These are phyloP conservation scores for Phycodurus eques DNA, from an alignment of 2,113 vertebrate species.

Conservation along the genomic window DNA sequence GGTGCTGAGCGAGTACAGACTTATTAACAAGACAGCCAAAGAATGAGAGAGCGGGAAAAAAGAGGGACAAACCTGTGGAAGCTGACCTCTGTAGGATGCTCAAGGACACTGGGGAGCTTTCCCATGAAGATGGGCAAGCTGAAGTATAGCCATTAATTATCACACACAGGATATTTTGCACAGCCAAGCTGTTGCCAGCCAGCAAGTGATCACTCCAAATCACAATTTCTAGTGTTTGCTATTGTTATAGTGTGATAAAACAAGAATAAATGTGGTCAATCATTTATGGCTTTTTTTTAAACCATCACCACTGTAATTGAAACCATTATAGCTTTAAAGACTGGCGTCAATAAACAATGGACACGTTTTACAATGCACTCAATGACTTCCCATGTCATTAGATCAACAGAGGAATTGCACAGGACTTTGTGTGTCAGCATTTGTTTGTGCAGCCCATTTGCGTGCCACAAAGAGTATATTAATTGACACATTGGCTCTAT, in stretches of 20 bases:
- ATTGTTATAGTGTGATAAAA: neutral
- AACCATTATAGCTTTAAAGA: conserved; percentile 20
- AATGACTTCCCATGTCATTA: conserved; percentile 49
- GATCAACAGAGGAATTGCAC: conserved; percentile 25
- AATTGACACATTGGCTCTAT: conserved; percentile 56
- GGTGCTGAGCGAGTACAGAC: conserved; percentile 28
- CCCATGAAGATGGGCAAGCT: conserved; percentile 21
- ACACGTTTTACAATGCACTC: conserved; percentile 30
- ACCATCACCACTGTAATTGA: conserved; percentile 15
- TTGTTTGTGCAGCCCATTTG: conserved; percentile 23
- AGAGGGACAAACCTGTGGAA: conserved; percentile 16
- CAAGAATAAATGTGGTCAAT: neutral
- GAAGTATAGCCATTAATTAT: conserved; percentile 13
- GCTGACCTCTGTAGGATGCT: conserved; percentile 31
- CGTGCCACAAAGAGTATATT: conserved; percentile 48
- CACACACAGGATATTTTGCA: conserved; percentile 13
- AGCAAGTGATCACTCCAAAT: neutral
- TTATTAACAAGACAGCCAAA: conserved; percentile 31
- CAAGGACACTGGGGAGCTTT: conserved; percentile 36
- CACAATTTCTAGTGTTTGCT: neutral
- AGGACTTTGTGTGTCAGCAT: conserved; percentile 46
- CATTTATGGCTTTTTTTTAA: conserved; percentile 2
- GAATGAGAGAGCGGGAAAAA: conserved; percentile 5
- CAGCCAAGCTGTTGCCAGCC: conserved; percentile 1
- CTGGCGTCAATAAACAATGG: conserved; percentile 20